A percentile compares a stretch with the other conserved stretches of the same genome.
Evolutionary conservation across 2,888 invertebrate genomes (phyloP).

Genomic region (Netelia virgata): DNA sequence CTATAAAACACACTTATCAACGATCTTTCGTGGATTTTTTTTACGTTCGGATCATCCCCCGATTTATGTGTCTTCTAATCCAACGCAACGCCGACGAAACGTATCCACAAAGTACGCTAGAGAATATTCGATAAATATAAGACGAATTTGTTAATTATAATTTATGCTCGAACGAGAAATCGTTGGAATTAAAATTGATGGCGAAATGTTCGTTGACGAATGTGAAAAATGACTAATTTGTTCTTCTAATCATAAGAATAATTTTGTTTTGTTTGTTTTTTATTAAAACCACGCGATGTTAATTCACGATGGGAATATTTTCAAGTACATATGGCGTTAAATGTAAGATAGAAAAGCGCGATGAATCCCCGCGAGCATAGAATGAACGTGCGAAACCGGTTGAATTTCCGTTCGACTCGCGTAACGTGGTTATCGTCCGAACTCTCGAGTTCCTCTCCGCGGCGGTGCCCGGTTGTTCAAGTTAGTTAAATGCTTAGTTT

Average conservation of each 20-base stretch:
- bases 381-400: conserved; percentile 64
- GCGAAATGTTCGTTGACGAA: not conserved
- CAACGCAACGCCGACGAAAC: not conserved
- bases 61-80: conserved; percentile 41
- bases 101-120: not conserved
- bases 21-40: conserved; percentile 37
- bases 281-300: too few relatives aligned
- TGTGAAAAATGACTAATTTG: too few relatives aligned
- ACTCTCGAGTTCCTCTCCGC: not conserved
- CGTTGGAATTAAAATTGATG: not conserved
- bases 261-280: too few relatives aligned
- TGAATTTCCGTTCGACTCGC: conserved; percentile 61
- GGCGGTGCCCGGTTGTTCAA: conserved; percentile 72
- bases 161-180: not conserved
- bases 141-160: not conserved
- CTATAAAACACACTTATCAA: conserved; percentile 62
- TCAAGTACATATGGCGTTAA: conserved; percentile 21
- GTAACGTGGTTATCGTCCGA: conserved; percentile 60
- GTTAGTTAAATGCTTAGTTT: conserved; percentile 76
- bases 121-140: not conserved
- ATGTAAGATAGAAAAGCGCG: not conserved
- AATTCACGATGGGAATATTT: conserved; percentile 18
- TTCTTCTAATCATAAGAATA: too few relatives aligned
- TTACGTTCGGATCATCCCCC: not conserved
- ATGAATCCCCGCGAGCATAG: not conserved